phyloP scores from a whole-genome alignment of 2,113 vertebrate genomes.

The Carassius auratus region DNA sequence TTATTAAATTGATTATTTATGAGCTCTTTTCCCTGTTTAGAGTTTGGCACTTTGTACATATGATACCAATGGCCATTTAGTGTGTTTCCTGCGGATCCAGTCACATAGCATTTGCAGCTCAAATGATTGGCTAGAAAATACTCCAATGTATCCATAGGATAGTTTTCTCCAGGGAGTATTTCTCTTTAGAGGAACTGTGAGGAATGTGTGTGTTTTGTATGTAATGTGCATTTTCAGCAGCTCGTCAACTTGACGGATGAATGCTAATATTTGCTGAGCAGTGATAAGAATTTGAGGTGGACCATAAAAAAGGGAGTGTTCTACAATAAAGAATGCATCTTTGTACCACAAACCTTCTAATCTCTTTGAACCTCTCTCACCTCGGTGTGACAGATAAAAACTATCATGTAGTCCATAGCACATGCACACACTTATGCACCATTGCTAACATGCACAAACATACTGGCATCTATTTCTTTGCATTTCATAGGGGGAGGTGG shows the following conservation, averaged over 20 bases:
- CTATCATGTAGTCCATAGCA: constrained; percentile 11
- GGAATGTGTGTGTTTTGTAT: not conserved
- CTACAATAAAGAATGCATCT: constrained; percentile 60
- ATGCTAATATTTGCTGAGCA: constrained; percentile 66
- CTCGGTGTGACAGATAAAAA: constrained; percentile 9
- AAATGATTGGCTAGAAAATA: not conserved
- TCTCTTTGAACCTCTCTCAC: constrained; percentile 36
- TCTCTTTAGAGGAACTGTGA: not conserved
- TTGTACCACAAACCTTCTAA: constrained; percentile 54
- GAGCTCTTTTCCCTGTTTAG: not conserved
- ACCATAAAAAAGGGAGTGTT: constrained; percentile 19
- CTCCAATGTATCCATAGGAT: not conserved
- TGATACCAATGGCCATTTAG: not conserved
- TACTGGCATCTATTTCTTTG: constrained; percentile 39
- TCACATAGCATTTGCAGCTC: not conserved
- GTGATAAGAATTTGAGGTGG: constrained; percentile 56
- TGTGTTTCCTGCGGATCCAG: not conserved
- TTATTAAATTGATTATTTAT: too few relatives aligned
- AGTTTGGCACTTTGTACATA: not conserved
- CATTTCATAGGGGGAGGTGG: constrained; percentile 23
- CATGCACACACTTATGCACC: not conserved
- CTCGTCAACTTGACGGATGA: constrained; percentile 31
- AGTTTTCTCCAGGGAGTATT: not conserved
- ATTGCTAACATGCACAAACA: constrained; percentile 26
- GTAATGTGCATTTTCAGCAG: constrained; percentile 10